Evolutionary conservation across 2,797 vertebrate genomes (phyloP).

Genomic region (Squalus acanthias): DNA sequence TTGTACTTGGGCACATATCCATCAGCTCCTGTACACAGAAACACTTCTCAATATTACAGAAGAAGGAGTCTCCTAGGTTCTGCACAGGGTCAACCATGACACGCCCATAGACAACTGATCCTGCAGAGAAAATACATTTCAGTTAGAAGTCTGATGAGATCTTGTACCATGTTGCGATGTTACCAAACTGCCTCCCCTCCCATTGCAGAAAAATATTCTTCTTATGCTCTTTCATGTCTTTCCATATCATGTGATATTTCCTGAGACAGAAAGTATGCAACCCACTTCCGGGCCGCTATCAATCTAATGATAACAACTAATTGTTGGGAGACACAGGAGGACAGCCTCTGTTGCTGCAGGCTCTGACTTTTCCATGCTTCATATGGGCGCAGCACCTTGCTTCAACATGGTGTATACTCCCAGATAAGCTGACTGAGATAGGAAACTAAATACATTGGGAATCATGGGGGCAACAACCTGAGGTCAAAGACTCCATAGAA

Average conservation of each 20-base stretch:
- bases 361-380: not conserved
- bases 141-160: not conserved
- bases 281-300: not conserved
- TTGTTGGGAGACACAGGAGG: not conserved
- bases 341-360: not conserved
- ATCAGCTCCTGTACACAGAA: slow-evolving; percentile 84
- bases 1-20: slow-evolving; percentile 91
- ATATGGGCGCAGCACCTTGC: not conserved
- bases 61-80: slow-evolving; percentile 85
- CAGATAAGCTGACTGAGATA: not conserved
- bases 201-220: not conserved
- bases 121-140: slow-evolving; percentile 50
- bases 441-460: not conserved
- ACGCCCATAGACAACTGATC: slow-evolving; percentile 79
- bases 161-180: not conserved
- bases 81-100: slow-evolving; percentile 96
- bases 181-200: not conserved
- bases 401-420: not conserved
- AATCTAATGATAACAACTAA: not conserved
- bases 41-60: slow-evolving; percentile 93
- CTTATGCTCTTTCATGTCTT: not conserved
- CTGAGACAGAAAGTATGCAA: not conserved
- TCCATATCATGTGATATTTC: not conserved
- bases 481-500: not conserved
- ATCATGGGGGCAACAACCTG: not conserved